These are phyloP conservation scores for Crambe crambe DNA, from an alignment of 37 sponge, comb jelly and placozoan genomes.

Conservation along the genomic window DNA sequence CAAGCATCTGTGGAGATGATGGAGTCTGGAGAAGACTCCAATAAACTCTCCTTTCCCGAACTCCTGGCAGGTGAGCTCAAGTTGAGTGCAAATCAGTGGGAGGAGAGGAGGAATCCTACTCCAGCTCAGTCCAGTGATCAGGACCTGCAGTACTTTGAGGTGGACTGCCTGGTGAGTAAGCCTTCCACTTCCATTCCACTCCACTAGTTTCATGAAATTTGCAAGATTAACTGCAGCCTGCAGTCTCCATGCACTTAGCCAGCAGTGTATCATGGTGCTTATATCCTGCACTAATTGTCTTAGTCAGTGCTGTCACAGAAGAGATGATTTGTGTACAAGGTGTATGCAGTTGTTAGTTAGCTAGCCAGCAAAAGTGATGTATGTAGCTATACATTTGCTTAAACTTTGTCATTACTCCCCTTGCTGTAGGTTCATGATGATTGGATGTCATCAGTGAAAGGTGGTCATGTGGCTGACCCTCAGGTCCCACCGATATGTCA, in stretches of 20 bases:
- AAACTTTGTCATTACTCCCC: no score
- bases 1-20: no score
- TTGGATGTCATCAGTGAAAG: conserved; percentile 27
- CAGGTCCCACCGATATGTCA: conserved; percentile 2
- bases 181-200: background rate
- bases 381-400: no score
- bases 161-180: conserved; percentile 50
- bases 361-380: no score
- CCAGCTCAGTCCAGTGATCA: background rate
- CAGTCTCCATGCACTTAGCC: background rate
- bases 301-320: no score
- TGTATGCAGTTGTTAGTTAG: no score
- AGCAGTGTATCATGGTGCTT: no score
- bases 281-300: no score
- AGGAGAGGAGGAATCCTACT: background rate
- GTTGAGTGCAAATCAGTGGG: conserved; percentile 53
- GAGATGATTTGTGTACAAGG: no score
- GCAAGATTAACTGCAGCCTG: conserved; percentile 1
- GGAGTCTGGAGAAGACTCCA: background rate
- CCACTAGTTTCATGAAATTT: background rate
- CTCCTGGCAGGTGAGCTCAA: conserved; percentile 17
- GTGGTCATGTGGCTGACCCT: background rate
- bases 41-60: background rate
- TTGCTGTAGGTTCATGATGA: conserved; percentile 50
- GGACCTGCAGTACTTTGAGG: conserved; percentile 25